Conservation (phyloP, 2,888 invertebrate species). For the Aspidiotus destructor region DNA sequence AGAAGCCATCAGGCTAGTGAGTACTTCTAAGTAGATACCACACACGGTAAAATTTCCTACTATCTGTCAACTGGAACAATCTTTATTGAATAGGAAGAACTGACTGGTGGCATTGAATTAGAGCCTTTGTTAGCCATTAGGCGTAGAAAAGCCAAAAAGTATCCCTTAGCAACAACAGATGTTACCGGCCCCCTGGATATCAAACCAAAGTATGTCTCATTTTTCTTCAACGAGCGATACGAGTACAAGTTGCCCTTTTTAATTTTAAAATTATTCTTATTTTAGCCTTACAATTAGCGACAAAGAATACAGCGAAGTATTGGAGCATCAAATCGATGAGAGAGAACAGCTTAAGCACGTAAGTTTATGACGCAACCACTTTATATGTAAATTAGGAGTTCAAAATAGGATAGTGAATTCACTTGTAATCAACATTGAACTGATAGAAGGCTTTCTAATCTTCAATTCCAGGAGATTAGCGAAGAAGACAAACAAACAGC, state of each 20-base stretch:
- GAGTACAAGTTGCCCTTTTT: neutral
- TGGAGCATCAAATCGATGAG: slow-evolving; percentile 33
- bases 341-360: slow-evolving; percentile 35
- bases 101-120: slow-evolving; percentile 62
- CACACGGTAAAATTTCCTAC: too few species aligned
- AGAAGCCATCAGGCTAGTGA: slow-evolving; percentile 29
- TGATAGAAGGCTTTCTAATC: neutral
- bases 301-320: slow-evolving; percentile 34
- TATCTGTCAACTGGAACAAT: too few species aligned
- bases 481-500: slow-evolving; percentile 56
- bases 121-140: slow-evolving; percentile 64
- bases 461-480: slow-evolving; percentile 48
- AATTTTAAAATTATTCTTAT: slow-evolving; percentile 2
- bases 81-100: slow-evolving; percentile 37
- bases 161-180: slow-evolving; percentile 41
- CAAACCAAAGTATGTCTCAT: slow-evolving; percentile 34
- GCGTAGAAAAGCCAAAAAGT: slow-evolving; percentile 42
- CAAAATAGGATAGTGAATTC: too few species aligned
- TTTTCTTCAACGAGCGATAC: neutral
- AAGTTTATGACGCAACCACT: neutral
- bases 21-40: neutral
- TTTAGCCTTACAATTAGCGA: slow-evolving; percentile 34
- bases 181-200: slow-evolving; percentile 41
- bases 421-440: neutral
- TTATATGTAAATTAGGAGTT: too few species aligned